These are phyloP conservation scores for Mormyrus proboscirostris DNA, from an alignment of 2,797 vertebrate genomes.

Conservation along the genomic window DNA sequence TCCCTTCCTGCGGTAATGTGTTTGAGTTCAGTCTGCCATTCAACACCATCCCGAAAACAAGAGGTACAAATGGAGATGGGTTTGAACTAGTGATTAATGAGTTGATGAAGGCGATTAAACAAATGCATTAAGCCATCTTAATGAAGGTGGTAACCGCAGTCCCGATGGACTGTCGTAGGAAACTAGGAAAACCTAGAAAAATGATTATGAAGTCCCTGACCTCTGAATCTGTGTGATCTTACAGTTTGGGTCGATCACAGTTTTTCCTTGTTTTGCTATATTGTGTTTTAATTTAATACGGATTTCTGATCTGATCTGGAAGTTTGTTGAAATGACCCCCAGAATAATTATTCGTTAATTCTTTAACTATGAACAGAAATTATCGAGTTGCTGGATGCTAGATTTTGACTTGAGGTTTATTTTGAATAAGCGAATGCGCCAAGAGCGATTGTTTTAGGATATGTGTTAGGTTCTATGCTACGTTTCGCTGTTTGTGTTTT, in stretches of 20 bases:
- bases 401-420: neutral
- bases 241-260: neutral
- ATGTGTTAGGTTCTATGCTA: neutral
- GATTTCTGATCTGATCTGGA: neutral
- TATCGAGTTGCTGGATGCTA: neutral
- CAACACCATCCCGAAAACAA: neutral
- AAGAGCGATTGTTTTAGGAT: neutral
- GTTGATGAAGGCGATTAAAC: slow-evolving; percentile 21
- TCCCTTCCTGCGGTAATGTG: neutral
- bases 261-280: neutral
- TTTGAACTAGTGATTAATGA: slow-evolving; percentile 21
- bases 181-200: slow-evolving; percentile 8
- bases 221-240: neutral
- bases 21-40: neutral
- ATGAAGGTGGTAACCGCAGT: neutral
- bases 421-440: neutral
- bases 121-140: neutral
- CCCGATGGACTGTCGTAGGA: slow-evolving; percentile 26
- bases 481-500: neutral
- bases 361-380: neutral
- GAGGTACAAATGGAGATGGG: neutral
- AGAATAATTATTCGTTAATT: neutral
- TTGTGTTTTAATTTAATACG: neutral
- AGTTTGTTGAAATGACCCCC: neutral
- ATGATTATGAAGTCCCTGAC: neutral